Evolutionary conservation across 2,888 invertebrate species (phyloP).

Genomic region (Peribatodes rhomboidaria): DNA sequence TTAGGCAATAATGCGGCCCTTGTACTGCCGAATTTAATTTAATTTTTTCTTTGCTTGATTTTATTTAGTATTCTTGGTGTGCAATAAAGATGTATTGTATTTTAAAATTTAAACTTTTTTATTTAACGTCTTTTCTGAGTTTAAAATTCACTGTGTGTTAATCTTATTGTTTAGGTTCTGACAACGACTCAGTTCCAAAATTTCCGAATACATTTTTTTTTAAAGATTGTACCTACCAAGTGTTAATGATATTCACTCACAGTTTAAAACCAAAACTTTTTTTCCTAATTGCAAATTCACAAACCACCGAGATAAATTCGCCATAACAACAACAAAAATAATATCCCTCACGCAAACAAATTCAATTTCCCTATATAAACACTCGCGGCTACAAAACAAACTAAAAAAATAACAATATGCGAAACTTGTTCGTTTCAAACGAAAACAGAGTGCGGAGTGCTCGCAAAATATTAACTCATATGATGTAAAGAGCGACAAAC

Average conservation of each 20-base stretch:
- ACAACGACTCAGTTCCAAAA: no score
- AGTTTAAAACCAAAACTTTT: background rate
- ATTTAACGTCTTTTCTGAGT: no score
- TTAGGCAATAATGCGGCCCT: no score
- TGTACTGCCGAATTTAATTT: no score
- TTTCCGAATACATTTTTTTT: no score
- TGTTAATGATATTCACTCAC: background rate
- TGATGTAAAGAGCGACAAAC: conserved; percentile 31
- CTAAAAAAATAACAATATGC: conserved; percentile 25
- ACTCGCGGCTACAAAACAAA: conserved; percentile 30
- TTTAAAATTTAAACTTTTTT: no score
- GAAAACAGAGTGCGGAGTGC: conserved; percentile 31
- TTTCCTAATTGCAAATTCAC: conserved; percentile 8
- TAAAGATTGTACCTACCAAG: background rate
- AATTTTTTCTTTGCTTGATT: no score
- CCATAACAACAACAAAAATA: conserved; percentile 14
- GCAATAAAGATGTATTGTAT: no score
- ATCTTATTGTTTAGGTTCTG: no score
- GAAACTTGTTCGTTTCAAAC: conserved; percentile 33
- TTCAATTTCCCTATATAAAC: conserved; percentile 27
- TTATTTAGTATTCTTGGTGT: no score
- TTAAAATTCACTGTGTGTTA: no score
- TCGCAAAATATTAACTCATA: conserved; percentile 39
- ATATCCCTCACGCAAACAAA: conserved; percentile 23
- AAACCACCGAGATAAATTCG: background rate